Conservation (phyloP, 2,113 vertebrate species). For the Panthera leo region DNA sequence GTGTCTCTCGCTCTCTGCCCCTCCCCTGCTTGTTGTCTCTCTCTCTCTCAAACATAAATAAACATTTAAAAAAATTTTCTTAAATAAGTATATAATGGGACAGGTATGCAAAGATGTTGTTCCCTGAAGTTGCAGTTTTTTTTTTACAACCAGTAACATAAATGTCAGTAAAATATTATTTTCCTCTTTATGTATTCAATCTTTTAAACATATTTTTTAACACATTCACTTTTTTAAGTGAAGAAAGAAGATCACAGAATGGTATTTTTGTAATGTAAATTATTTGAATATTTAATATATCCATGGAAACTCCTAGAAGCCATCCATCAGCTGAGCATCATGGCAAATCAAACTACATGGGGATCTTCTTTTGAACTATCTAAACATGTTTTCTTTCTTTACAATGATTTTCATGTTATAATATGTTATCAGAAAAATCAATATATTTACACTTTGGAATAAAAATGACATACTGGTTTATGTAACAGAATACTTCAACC, state of each 20-base stretch:
- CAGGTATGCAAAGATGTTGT: background rate
- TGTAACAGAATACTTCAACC: background rate
- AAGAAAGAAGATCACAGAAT: conserved; percentile 8
- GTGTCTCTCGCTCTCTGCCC: too few species aligned
- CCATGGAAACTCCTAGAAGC: background rate
- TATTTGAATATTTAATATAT: background rate
- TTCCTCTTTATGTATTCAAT: background rate
- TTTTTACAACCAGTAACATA: background rate
- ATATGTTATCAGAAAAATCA: background rate
- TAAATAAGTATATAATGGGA: background rate
- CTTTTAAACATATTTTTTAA: background rate
- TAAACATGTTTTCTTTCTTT: background rate
- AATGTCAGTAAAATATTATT: conserved; percentile 16
- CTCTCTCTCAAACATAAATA: too few species aligned
- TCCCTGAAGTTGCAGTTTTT: background rate
- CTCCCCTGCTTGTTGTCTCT: too few species aligned
- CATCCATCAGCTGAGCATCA: background rate
- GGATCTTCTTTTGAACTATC: background rate
- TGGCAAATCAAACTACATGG: background rate
- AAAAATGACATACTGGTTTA: background rate
- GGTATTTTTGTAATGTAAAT: background rate
- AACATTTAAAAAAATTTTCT: background rate
- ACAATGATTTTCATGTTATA: conserved; percentile 2
- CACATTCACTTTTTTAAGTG: background rate
- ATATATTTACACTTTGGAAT: background rate